Evolutionary conservation across 2,113 vertebrate genomes (phyloP).

Genomic region (Neolamprologus toae): DNA sequence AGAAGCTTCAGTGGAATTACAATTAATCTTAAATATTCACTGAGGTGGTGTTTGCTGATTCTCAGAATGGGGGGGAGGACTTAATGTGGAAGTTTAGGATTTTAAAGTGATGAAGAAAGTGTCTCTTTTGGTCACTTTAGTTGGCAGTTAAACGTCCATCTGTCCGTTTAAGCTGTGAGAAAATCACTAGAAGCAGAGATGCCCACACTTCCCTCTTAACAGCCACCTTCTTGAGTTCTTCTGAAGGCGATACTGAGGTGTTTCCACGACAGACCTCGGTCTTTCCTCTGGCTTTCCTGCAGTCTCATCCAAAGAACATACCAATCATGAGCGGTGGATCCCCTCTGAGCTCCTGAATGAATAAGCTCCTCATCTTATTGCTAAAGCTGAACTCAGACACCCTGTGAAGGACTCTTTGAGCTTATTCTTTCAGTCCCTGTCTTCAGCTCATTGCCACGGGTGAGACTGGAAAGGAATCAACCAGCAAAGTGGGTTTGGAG

Average conservation of each 20-base stretch:
- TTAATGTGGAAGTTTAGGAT: neutral
- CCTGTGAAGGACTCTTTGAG: neutral
- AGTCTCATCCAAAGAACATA: neutral
- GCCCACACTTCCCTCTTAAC: neutral
- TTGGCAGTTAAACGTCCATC: rapidly evolving
- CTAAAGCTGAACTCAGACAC: neutral
- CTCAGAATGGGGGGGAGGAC: neutral
- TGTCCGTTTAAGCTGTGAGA: neutral
- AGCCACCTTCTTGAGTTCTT: neutral
- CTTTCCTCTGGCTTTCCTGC: neutral
- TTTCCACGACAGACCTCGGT: rapidly evolving
- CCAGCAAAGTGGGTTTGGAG: neutral
- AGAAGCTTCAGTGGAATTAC: neutral
- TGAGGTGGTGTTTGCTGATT: rapidly evolving
- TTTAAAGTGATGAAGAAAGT: neutral
- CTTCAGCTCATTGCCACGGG: neutral
- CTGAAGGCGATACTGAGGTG: neutral
- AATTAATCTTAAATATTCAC: neutral
- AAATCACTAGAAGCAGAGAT: neutral
- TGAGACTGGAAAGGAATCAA: neutral
- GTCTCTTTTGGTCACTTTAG: neutral
- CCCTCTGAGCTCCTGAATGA: neutral
- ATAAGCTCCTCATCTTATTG: neutral
- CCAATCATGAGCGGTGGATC: neutral
- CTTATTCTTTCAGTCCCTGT: neutral